Conservation (phyloP, 2,797 vertebrate species). For the Rhincodon typus region DNA sequence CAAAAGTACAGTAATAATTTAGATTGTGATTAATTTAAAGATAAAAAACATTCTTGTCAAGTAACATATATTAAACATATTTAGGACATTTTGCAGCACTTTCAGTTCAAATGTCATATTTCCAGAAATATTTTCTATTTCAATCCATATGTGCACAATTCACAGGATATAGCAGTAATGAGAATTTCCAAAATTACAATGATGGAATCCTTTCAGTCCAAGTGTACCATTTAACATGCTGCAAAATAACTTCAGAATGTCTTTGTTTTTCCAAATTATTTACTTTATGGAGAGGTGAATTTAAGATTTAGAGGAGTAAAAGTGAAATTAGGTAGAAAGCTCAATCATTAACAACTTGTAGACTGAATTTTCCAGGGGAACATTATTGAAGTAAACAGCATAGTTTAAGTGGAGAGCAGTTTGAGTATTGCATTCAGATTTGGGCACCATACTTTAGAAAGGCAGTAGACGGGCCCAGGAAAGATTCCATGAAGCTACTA, state of each 20-base stretch:
- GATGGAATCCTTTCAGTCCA: not conserved
- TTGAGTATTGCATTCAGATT: not conserved
- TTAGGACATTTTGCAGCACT: not conserved
- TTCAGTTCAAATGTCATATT: not conserved
- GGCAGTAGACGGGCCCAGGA: too few species aligned
- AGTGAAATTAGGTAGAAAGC: too few species aligned
- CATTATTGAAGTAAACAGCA: too few species aligned
- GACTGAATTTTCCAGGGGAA: too few species aligned
- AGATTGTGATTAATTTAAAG: not conserved
- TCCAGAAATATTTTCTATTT: not conserved
- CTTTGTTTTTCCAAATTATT: not conserved
- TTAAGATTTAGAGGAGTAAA: not conserved
- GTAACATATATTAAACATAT: not conserved
- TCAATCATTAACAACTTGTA: too few species aligned
- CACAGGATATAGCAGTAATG: not conserved
- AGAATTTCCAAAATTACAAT: not conserved
- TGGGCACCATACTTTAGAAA: too few species aligned
- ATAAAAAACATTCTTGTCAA: not conserved
- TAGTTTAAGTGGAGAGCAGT: too few species aligned
- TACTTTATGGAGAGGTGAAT: not conserved
- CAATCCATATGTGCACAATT: not conserved
- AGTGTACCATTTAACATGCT: not conserved
- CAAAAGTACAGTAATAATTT: not conserved
- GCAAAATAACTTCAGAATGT: not conserved
- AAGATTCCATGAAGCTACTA: too few species aligned